Conservation (phyloP, 2,888 invertebrate genomes). For the Nemoura dubitans region DNA sequence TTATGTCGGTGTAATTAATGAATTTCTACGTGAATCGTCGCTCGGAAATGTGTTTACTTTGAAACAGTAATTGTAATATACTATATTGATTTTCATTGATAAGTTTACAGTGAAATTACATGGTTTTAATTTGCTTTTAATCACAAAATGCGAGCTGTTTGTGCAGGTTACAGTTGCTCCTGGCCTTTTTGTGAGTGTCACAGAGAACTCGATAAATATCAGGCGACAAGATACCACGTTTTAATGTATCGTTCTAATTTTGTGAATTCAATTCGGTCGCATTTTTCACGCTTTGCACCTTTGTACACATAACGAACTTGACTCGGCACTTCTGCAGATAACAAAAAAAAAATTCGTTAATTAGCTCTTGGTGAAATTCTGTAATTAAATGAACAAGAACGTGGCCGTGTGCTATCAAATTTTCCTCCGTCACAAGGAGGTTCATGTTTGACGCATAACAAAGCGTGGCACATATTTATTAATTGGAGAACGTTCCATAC, state of each 20-base stretch:
- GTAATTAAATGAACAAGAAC: not conserved
- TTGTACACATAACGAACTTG: not conserved
- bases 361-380: not conserved
- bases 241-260: not conserved
- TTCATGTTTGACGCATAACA: not conserved
- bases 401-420: not conserved
- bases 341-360: not conserved
- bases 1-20: not conserved
- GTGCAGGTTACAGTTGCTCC: too few species aligned
- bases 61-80: not conserved
- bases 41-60: not conserved
- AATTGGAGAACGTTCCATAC: not conserved
- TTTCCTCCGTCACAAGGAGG: not conserved
- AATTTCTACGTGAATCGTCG: not conserved
- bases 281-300: not conserved
- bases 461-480: not conserved
- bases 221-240: too few species aligned
- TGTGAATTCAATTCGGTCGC: not conserved
- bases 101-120: not conserved
- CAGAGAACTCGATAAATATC: too few species aligned
- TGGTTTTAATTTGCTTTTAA: not conserved
- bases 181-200: not conserved
- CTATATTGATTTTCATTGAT: not conserved
- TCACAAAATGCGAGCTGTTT: not conserved
- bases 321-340: not conserved